Evolutionary conservation across 2,888 invertebrate genomes (phyloP).

Genomic region (Agrypnus murinus): DNA sequence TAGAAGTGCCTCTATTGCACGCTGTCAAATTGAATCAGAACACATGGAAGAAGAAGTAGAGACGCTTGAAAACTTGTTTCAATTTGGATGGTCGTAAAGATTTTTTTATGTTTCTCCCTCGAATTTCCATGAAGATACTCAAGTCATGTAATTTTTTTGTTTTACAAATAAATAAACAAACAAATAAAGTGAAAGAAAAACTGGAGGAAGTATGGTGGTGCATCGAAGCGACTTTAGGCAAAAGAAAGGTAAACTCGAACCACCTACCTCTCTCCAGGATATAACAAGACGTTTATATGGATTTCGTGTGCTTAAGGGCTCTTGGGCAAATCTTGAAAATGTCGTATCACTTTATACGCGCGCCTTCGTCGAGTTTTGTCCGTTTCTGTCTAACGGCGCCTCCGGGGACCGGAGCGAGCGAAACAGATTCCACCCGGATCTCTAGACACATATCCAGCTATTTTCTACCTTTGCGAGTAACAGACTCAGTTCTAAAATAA

Average conservation of each 20-base stretch:
- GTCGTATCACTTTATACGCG: constrained; percentile 65
- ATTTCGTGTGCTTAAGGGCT: constrained; percentile 68
- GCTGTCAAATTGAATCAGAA: constrained; percentile 37
- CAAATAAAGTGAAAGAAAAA: constrained; percentile 5
- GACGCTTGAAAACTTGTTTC: not conserved
- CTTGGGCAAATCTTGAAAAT: constrained; percentile 67
- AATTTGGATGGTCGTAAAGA: constrained; percentile 5
- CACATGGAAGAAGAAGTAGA: constrained; percentile 19
- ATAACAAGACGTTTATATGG: constrained; percentile 66
- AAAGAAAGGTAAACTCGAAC: constrained; percentile 55
- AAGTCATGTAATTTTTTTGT: constrained; percentile 4
- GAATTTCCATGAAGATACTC: not conserved
- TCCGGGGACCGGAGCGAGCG: constrained; percentile 51
- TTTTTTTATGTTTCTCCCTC: not conserved
- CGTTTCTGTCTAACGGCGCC: constrained; percentile 51
- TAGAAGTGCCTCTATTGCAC: constrained; percentile 33
- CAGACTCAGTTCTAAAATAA: constrained; percentile 44
- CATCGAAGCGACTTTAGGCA: constrained; percentile 39
- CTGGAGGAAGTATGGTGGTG: constrained; percentile 25
- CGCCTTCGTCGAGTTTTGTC: constrained; percentile 49
- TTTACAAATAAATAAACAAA: not conserved
- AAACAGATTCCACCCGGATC: constrained; percentile 52
- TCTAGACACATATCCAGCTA: constrained; percentile 50
- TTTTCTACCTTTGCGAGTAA: constrained; percentile 52
- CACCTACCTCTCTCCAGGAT: constrained; percentile 53